Percentiles rank a stretch among this genome's conserved stretches.
phyloP scores from a whole-genome alignment of 1,140 invertebrate genomes.

The Liolophura sinensis region DNA sequence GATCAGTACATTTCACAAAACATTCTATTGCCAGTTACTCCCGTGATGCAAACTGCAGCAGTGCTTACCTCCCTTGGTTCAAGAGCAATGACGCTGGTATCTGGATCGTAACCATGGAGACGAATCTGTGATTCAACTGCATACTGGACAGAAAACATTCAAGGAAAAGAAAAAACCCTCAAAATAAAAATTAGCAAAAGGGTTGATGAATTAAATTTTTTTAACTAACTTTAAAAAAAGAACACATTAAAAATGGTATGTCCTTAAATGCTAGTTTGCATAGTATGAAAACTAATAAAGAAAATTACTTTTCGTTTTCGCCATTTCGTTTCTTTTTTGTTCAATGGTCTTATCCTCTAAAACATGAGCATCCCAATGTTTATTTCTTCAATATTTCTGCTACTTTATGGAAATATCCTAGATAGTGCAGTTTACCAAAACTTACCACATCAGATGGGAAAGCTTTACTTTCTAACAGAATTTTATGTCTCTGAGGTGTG shows the following conservation, averaged over 20 bases:
- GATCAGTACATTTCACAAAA: no score
- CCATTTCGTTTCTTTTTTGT: no score
- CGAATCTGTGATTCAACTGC: constrained; percentile 65
- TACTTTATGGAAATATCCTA: no score
- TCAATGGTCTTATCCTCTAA: no score
- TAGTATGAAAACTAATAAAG: neutral
- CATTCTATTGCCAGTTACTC: no score
- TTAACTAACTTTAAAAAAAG: no score
- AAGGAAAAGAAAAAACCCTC: no score
- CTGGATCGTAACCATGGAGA: constrained; percentile 62
- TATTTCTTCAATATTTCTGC: neutral
- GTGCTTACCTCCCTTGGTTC: constrained; percentile 60
- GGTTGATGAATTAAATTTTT: no score
- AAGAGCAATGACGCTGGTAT: constrained; percentile 60
- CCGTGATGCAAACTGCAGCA: no score
- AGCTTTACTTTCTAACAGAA: constrained; percentile 65
- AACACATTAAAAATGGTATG: neutral
- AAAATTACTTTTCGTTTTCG: no score
- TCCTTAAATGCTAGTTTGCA: neutral
- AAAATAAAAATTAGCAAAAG: no score
- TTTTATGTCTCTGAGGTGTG: constrained; percentile 62
- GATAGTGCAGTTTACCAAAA: constrained; percentile 7
- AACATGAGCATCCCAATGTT: no score
- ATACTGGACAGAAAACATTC: constrained; percentile 59
- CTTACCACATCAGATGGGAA: constrained; percentile 69